Conservation (phyloP, 2,888 invertebrate species). For the Dascillus cervinus region DNA sequence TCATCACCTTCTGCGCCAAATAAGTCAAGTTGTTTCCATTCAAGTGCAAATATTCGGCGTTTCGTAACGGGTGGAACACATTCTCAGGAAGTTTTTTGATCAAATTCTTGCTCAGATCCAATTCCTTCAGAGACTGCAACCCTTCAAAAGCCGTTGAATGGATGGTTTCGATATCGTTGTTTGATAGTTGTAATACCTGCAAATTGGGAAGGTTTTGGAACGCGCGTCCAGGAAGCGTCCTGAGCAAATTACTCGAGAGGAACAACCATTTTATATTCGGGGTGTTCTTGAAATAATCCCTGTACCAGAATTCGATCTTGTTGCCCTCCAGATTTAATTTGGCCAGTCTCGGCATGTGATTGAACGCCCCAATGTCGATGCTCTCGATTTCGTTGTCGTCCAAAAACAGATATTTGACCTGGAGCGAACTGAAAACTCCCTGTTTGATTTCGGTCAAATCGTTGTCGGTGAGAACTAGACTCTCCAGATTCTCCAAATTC, state of each 20-base stretch:
- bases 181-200: constrained; percentile 9
- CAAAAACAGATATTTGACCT: constrained; percentile 2
- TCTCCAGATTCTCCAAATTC: constrained; percentile 9
- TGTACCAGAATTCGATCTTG: constrained; percentile 6
- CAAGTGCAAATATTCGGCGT: no score
- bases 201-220: constrained; percentile 7
- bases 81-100: constrained; percentile 7
- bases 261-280: constrained; percentile 4
- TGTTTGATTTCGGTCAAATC: constrained; percentile 7
- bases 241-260: constrained; percentile 7
- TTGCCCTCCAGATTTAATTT: constrained; percentile 8
- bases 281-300: constrained; percentile 8
- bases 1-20: no score
- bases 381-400: constrained; percentile 7
- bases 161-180: constrained; percentile 11
- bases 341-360: constrained; percentile 6
- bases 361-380: constrained; percentile 7
- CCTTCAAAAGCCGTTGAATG: constrained; percentile 10
- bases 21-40: no score
- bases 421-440: constrained; percentile 8
- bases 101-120: constrained; percentile 11
- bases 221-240: constrained; percentile 6
- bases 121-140: constrained; percentile 6
- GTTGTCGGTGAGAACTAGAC: constrained; percentile 8
- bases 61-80: constrained; percentile 1